Evolutionary conservation across 1,140 invertebrate genomes (phyloP), one percentile per base, ranked within the genome.

Genomic region (Ostrea edulis): DNA sequence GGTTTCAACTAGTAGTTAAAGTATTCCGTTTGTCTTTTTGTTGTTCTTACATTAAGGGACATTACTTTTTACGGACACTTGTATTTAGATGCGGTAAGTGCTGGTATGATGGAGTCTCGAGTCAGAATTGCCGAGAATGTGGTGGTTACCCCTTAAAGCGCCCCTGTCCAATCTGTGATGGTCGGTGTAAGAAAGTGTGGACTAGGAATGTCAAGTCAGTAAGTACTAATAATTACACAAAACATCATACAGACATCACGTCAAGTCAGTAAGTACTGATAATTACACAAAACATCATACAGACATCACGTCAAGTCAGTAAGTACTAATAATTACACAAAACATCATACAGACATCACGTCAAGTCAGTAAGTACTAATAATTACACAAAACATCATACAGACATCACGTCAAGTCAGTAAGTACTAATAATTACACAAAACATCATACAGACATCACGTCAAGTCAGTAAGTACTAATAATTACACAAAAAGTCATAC

Each of bases 21-120:
- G 35, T 44, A 44, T 44, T 44, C 35, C 5, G 35, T 44, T 5
- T 44, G 35, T 1, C 35, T 44, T 44, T 44, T 44, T 44, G 35
- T 44, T 44, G 35, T 44, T 44, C 5, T 44, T n/a, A 62, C 2
- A 2, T n/a, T 62, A 20, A 20, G 17, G n/a, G 17, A 62, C 7
- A n/a, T 62, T 62, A 44, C 5, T 44, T 44, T 44, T 44, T 1
- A 62, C 9, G 11, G 71, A 29, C 14, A 12, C 9, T 35, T 87
- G 82, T 20, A 89, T 94, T 35, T 94, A 97, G 96, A 92, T 98
- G 97, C 95, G 97, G 97, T 35, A 97, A 97, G 4, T 97, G 96
- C 91, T 98, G 97, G 97, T 96, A 96, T 90, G 97, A 97, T 91
- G 96, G 97, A 87, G 97, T 97, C 92, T 97, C 97, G 20, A 97